phyloP scores from a whole-genome alignment of 2,797 vertebrate species.

The Epinephelus malabaricus region DNA sequence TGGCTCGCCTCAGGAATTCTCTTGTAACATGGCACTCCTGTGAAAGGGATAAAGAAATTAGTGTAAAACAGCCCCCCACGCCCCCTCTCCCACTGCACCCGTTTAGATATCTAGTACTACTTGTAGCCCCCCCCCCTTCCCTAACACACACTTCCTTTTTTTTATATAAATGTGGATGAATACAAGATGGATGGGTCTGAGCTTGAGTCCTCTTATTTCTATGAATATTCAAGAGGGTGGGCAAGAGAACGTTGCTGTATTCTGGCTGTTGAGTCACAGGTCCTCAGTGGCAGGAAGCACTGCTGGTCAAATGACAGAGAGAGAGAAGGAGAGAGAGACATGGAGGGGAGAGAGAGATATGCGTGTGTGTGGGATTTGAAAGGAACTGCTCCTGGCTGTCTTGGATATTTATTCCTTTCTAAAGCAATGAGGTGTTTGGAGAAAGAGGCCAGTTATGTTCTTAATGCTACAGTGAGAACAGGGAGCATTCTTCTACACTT shows the following conservation, averaged over 20 bases:
- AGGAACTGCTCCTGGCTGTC: conserved; percentile 86
- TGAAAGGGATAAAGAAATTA: conserved; percentile 88
- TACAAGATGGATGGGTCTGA: conserved; percentile 72
- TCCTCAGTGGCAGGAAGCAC: conserved; percentile 86
- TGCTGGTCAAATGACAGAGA: conserved; percentile 86
- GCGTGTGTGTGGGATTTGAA: conserved; percentile 84
- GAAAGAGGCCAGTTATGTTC: conserved; percentile 80
- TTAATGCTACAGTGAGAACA: conserved; percentile 68
- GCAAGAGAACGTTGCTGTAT: conserved; percentile 80
- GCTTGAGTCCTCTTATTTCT: conserved; percentile 77
- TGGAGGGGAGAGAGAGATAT: conserved; percentile 46
- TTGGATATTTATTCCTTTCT: conserved; percentile 86
- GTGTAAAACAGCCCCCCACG: conserved; percentile 80
- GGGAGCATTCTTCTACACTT: conserved; percentile 68
- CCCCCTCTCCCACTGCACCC: conserved; percentile 59
- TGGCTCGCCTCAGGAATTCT: conserved; percentile 88
- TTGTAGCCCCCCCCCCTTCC: conserved; percentile 14
- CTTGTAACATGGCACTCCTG: conserved; percentile 87
- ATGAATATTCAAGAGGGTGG: conserved; percentile 86
- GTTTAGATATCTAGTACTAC: conserved; percentile 60
- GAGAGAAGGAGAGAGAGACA: conserved; percentile 60
- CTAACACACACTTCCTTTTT: conserved; percentile 43
- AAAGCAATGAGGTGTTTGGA: conserved; percentile 84
- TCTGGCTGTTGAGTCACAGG: conserved; percentile 87
- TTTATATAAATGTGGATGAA: conserved; percentile 70